A percentile compares a stretch with the other conserved stretches of the same genome.
These are phyloP conservation scores for Glossophaga mutica DNA, from an alignment of 2,797 vertebrate species.

Conservation along the genomic window DNA sequence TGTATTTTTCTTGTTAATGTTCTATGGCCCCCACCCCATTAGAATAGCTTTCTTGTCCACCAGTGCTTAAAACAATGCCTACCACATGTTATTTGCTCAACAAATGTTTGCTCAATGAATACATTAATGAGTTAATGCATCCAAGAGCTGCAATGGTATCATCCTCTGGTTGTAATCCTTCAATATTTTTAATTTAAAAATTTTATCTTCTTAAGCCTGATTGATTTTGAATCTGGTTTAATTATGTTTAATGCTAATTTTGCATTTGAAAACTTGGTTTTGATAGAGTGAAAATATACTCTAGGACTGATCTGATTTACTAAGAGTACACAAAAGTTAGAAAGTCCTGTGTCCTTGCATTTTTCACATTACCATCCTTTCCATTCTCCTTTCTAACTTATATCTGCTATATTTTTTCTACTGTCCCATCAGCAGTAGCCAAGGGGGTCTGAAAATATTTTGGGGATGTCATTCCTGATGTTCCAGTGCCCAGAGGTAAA, in stretches of 20 bases:
- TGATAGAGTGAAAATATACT: background rate
- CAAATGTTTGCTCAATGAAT: background rate
- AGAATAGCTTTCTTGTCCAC: background rate
- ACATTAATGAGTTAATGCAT: background rate
- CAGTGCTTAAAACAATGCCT: background rate
- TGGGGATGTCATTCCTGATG: background rate
- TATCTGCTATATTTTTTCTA: background rate
- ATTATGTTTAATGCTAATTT: slow-evolving; percentile 19
- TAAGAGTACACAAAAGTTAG: background rate
- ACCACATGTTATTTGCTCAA: background rate
- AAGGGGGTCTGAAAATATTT: background rate
- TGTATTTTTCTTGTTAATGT: background rate
- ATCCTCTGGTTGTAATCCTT: background rate
- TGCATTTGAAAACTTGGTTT: background rate
- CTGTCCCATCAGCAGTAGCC: background rate
- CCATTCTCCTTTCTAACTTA: background rate
- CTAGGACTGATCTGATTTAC: background rate
- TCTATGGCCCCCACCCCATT: background rate
- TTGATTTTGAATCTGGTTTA: background rate
- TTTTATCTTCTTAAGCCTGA: background rate
- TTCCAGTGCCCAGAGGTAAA: background rate
- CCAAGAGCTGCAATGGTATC: background rate
- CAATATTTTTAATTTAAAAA: background rate
- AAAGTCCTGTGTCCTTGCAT: background rate
- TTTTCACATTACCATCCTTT: background rate